Conservation (phyloP, 2,113 vertebrate genomes). For the Pachyramphus minor region DNA sequence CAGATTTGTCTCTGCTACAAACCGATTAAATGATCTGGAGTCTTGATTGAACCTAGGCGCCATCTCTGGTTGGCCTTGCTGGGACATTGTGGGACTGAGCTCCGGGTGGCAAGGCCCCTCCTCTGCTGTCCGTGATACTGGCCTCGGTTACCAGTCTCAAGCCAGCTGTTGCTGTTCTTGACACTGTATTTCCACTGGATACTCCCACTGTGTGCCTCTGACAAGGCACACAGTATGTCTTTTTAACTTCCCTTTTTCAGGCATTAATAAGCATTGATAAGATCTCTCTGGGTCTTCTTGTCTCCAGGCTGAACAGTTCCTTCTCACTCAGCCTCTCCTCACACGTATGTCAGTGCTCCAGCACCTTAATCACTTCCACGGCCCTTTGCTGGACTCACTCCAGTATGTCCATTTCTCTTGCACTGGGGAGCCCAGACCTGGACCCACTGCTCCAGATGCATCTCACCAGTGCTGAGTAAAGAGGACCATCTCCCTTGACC, state of each 20-base stretch:
- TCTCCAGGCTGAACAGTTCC: neutral
- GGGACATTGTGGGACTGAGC: neutral
- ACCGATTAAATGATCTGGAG: neutral
- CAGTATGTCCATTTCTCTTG: neutral
- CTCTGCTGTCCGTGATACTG: neutral
- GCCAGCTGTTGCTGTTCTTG: neutral
- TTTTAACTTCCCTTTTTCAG: neutral
- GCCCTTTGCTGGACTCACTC: neutral
- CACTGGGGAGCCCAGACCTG: neutral
- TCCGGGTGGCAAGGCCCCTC: neutral
- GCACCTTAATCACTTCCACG: neutral
- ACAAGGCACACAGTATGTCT: neutral
- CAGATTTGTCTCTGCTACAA: neutral
- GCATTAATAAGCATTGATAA: neutral
- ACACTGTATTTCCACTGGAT: neutral
- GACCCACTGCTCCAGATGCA: neutral
- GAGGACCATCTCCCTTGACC: neutral
- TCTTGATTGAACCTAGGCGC: neutral
- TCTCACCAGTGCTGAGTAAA: neutral
- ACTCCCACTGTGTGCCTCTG: neutral
- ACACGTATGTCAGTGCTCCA: rapidly evolving
- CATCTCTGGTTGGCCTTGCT: neutral
- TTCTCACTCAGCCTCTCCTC: neutral
- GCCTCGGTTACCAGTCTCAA: neutral
- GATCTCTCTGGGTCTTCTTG: neutral